Conservation (phyloP, 2,797 vertebrate genomes). For the Numenius phaeopus region DNA sequence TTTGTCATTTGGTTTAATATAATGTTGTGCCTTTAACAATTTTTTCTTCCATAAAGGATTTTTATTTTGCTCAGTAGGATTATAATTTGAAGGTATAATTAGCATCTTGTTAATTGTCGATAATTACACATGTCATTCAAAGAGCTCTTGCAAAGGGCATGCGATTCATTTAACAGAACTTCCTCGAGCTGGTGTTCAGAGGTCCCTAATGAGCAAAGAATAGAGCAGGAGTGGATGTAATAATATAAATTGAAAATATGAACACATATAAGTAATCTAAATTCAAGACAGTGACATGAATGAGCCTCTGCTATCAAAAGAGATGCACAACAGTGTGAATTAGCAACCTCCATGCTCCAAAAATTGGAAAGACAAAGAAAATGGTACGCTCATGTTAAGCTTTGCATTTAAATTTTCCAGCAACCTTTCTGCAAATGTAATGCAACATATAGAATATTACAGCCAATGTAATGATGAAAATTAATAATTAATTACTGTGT, state of each 20-base stretch:
- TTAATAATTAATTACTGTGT: background rate
- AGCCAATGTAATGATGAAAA: background rate
- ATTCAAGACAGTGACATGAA: constrained; percentile 36
- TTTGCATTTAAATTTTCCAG: background rate
- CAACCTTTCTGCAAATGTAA: background rate
- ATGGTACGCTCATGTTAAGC: background rate
- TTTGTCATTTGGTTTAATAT: constrained; percentile 72
- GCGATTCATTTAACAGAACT: constrained; percentile 70
- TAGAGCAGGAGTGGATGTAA: constrained; percentile 43
- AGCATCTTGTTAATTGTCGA: constrained; percentile 68
- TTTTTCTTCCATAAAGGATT: constrained; percentile 61
- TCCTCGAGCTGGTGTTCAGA: constrained; percentile 56
- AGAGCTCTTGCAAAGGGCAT: constrained; percentile 63
- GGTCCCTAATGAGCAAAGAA: constrained; percentile 55
- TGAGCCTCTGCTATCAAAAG: constrained; percentile 21
- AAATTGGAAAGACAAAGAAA: background rate
- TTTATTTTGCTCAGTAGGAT: constrained; percentile 68
- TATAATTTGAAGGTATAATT: constrained; percentile 73
- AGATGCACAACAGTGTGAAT: background rate
- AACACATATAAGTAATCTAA: constrained; percentile 55
- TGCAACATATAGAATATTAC: background rate
- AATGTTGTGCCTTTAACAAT: constrained; percentile 55
- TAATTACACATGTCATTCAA: constrained; percentile 70
- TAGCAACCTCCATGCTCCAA: background rate
- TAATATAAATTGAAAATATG: constrained; percentile 68